Evolutionary conservation across 1,140 invertebrate species (phyloP).

Genomic region (Bombyx mandarina): DNA sequence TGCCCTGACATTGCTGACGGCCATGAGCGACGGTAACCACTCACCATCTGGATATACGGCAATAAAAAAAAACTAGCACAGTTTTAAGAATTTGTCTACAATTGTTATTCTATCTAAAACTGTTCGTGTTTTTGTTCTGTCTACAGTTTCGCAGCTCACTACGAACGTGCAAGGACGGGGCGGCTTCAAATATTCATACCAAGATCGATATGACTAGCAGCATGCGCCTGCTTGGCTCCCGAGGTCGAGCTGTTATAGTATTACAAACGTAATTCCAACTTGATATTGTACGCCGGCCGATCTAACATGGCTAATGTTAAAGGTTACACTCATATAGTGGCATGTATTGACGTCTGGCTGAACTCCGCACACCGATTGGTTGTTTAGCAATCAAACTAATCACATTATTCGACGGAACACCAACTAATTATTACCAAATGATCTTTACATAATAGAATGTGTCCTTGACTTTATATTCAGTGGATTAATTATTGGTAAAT

Average conservation of each 20-base stretch:
- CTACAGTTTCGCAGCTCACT: slow-evolving; percentile 24
- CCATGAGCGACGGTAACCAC: too few relatives aligned
- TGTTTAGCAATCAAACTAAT: neutral
- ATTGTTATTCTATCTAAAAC: too few relatives aligned
- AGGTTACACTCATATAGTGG: slow-evolving; percentile 28
- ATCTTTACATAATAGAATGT: too few relatives aligned
- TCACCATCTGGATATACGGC: too few relatives aligned
- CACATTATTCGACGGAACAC: neutral
- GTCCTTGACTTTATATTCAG: too few relatives aligned
- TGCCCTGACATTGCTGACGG: too few relatives aligned
- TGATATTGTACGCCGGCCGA: slow-evolving; percentile 47
- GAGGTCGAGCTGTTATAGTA: slow-evolving; percentile 42
- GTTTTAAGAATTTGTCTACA: too few relatives aligned
- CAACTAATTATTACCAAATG: too few relatives aligned
- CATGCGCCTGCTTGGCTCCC: slow-evolving; percentile 35
- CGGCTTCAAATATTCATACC: slow-evolving; percentile 59
- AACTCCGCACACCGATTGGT: neutral
- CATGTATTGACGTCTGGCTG: slow-evolving; percentile 12
- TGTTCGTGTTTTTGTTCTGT: neutral
- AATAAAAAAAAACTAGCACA: too few relatives aligned
- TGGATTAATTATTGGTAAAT: too few relatives aligned
- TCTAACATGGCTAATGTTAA: slow-evolving; percentile 35
- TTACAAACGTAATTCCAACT: slow-evolving; percentile 47
- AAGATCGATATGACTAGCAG: slow-evolving; percentile 51
- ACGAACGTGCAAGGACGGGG: slow-evolving; percentile 38